Percentiles rank a stretch among this genome's conserved stretches.
Conservation (phyloP, 2,888 invertebrate species). For the Diloba caeruleocephala region DNA sequence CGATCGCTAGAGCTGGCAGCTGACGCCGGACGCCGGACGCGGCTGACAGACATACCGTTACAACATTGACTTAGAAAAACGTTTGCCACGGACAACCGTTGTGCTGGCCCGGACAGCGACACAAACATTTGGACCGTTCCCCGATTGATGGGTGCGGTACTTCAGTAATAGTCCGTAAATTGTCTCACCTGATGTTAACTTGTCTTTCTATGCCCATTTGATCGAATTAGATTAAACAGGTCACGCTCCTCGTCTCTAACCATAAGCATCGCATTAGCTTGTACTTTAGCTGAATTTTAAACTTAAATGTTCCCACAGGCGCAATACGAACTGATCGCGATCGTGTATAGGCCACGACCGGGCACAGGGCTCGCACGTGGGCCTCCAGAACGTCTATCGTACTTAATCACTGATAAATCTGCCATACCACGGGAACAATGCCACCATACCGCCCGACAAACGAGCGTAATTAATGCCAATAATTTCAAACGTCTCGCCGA, state of each 20-base stretch:
- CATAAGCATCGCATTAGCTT: constrained; percentile 43
- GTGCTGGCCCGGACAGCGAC: constrained; percentile 66
- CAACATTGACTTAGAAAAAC: constrained; percentile 87
- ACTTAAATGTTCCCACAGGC: constrained; percentile 73
- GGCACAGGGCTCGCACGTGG: constrained; percentile 76
- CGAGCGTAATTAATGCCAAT: constrained; percentile 78
- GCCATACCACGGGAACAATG: constrained; percentile 74
- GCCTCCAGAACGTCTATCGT: constrained; percentile 70
- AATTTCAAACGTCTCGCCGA: constrained; percentile 56
- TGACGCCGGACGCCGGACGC: constrained; percentile 85
- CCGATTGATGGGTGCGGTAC: constrained; percentile 67
- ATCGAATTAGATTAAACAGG: constrained; percentile 54
- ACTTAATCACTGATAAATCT: constrained; percentile 79
- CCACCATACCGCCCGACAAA: constrained; percentile 74
- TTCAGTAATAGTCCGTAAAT: constrained; percentile 63
- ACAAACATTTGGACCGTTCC: constrained; percentile 70
- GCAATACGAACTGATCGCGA: constrained; percentile 75
- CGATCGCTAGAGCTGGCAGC: constrained; percentile 82
- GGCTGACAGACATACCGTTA: constrained; percentile 86
- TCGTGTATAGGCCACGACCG: constrained; percentile 80
- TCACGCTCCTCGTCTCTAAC: constrained; percentile 54
- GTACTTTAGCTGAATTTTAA: constrained; percentile 43
- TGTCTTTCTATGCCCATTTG: constrained; percentile 57
- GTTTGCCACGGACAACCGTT: constrained; percentile 79
- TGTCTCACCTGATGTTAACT: constrained; percentile 65